Conservation (phyloP, 1,140 invertebrate genomes). For the Venustaconcha ellipsiformis region DNA sequence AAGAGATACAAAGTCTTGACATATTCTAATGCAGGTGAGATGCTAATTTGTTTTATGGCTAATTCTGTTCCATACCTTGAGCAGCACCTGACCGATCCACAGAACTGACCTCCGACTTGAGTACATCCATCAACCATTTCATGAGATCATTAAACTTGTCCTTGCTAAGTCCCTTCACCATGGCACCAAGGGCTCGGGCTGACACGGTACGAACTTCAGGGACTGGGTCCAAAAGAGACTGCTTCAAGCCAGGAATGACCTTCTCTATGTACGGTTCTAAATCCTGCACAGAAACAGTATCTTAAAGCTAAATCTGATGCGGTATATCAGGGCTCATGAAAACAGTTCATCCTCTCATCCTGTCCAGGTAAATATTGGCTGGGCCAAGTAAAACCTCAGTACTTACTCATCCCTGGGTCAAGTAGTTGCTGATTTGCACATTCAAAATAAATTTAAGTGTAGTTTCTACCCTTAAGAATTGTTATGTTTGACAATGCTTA, state of each 20-base stretch:
- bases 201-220: conserved; percentile 96
- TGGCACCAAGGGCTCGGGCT: conserved; percentile 93
- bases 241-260: conserved; percentile 97
- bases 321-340: no score
- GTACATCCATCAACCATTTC: conserved; percentile 98
- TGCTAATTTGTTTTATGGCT: not conserved
- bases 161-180: conserved; percentile 98
- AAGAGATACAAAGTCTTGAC: no score
- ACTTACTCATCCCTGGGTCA: no score
- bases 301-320: no score
- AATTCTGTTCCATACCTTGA: conserved; percentile 80
- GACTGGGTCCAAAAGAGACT: conserved; percentile 96
- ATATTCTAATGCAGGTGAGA: no score
- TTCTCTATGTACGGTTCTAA: conserved; percentile 95
- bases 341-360: no score
- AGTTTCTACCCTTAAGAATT: no score
- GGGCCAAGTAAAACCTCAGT: no score
- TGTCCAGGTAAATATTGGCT: no score
- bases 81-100: conserved; percentile 97
- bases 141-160: conserved; percentile 86
- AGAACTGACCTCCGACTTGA: conserved; percentile 95
- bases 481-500: no score
- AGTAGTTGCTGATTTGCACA: no score
- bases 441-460: no score
- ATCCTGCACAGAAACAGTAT: conserved; percentile 73